Evolutionary conservation across 2,888 invertebrate genomes (phyloP).

Genomic region (Epiblema foenella): DNA sequence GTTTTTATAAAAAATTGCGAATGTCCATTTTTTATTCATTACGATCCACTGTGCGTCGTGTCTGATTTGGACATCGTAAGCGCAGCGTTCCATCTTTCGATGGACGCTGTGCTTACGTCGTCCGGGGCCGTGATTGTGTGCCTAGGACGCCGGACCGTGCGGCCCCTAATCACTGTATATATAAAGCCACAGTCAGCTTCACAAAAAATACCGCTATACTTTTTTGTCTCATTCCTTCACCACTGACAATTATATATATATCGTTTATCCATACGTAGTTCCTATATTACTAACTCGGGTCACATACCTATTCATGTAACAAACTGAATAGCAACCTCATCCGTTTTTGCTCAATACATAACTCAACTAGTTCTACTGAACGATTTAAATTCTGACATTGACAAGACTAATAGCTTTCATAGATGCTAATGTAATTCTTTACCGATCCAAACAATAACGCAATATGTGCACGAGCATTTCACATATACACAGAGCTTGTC

Average conservation of each 20-base stretch:
- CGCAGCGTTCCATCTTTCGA: too few relatives aligned
- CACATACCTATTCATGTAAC: constrained; percentile 9
- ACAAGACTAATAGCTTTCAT: constrained; percentile 30
- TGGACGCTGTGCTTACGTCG: too few relatives aligned
- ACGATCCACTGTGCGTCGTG: too few relatives aligned
- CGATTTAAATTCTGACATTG: constrained; percentile 20
- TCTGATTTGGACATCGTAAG: too few relatives aligned
- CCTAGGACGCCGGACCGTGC: too few relatives aligned
- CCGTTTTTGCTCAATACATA: constrained; percentile 23
- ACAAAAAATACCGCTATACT: neutral
- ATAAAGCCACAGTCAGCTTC: too few relatives aligned
- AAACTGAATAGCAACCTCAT: constrained; percentile 14
- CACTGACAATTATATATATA: neutral
- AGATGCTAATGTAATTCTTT: constrained; percentile 29
- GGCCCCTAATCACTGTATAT: too few relatives aligned
- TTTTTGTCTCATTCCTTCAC: neutral
- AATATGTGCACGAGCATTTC: neutral
- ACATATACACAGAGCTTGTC: neutral
- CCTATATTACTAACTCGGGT: neutral
- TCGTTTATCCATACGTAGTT: neutral
- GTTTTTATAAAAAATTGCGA: too few relatives aligned
- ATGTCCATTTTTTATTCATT: too few relatives aligned
- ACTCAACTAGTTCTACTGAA: constrained; percentile 15
- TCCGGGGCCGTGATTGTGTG: too few relatives aligned
- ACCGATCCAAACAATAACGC: neutral